Evolutionary conservation across 2,113 vertebrate species (phyloP), one percentile per base, ranked within the genome.

Genomic region (Copsychus sechellarum): DNA sequence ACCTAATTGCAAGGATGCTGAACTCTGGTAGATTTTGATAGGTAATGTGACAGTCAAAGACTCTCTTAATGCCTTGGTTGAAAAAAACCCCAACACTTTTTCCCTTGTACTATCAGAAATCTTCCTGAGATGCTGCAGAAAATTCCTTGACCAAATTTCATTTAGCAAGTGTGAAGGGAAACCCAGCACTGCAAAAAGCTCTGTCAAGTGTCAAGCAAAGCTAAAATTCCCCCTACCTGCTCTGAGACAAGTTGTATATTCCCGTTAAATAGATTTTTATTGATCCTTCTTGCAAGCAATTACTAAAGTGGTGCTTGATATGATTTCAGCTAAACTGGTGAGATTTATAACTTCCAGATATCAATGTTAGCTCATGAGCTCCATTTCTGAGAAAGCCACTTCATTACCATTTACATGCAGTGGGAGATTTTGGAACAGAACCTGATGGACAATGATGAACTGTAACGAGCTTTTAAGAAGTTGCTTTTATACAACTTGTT

Each of bases 401-500:
- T 89, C 73, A 48, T 95, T 81, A 43, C 48, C 18, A 22, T 74
- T 48, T 34, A 25, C 86, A 20, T 22, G 50, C 9, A 43, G 56
- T 24, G 4, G 11, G 60, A 53, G 72, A 33, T 90, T 88, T 86
- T 58, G n/a, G 43, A 53, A 12, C 45, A 47, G 85, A 92, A 73
- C 86, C 21, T 62, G 76, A 79, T 26, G 77, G 72, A 71, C 82
- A 53, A 45, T 29, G 79, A 93, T 81, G 73, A 92, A 65, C 65
- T 90, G 42, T 56, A 64, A 73, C 0, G 8, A 81, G 54, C n/a
- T 20, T 76, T 81, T 66, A 81, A 34, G 65, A 48, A 87, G 81
- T 60, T 84, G 69, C 67, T 97, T 79, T 94, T 86, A 65, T 53
- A 82, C 64, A 88, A 74, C 86, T 73, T 53, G 53, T 62, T 61